A percentile compares a stretch with the other conserved stretches of the same genome.
These are phyloP conservation scores for Schizaphis graminum DNA, from an alignment of 2,888 invertebrate genomes.

Conservation along the genomic window DNA sequence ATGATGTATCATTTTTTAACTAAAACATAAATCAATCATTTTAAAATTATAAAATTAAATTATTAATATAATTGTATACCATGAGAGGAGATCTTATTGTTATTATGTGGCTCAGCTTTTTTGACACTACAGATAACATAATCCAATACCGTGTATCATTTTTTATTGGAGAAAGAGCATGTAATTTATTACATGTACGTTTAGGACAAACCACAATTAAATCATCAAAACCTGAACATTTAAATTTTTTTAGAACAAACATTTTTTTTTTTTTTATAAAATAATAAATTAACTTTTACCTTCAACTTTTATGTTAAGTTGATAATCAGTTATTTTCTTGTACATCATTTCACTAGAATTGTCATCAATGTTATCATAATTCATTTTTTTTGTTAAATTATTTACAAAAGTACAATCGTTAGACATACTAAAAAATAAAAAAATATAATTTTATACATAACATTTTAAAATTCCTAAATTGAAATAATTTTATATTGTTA, in stretches of 20 bases:
- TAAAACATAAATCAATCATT: slow-evolving; percentile 70
- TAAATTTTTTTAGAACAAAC: not conserved
- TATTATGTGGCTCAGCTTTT: slow-evolving; percentile 76
- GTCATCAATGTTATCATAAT: slow-evolving; percentile 31
- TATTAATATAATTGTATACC: slow-evolving; percentile 72
- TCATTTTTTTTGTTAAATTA: slow-evolving; percentile 42
- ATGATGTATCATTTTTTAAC: slow-evolving; percentile 84
- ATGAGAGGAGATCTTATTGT: slow-evolving; percentile 82
- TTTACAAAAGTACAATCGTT: slow-evolving; percentile 60
- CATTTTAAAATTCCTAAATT: not conserved
- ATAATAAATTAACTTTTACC: slow-evolving; percentile 70
- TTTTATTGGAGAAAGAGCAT: slow-evolving; percentile 77
- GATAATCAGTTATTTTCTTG: slow-evolving; percentile 77
- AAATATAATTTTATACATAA: not conserved
- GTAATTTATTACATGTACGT: slow-evolving; percentile 77
- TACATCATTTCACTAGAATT: slow-evolving; percentile 71
- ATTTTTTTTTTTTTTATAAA: not conserved
- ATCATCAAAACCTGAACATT: slow-evolving; percentile 73
- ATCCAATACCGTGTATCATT: slow-evolving; percentile 79
- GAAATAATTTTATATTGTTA: not conserved
- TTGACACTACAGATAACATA: slow-evolving; percentile 78
- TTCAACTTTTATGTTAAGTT: slow-evolving; percentile 77
- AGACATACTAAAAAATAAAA: slow-evolving; percentile 47
- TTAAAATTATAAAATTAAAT: not conserved
- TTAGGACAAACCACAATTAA: slow-evolving; percentile 78